A percentile compares a stretch with the other conserved stretches of the same genome.
Evolutionary conservation across 2,888 invertebrate genomes (phyloP).

Genomic region (Eupeodes latifasciatus): DNA sequence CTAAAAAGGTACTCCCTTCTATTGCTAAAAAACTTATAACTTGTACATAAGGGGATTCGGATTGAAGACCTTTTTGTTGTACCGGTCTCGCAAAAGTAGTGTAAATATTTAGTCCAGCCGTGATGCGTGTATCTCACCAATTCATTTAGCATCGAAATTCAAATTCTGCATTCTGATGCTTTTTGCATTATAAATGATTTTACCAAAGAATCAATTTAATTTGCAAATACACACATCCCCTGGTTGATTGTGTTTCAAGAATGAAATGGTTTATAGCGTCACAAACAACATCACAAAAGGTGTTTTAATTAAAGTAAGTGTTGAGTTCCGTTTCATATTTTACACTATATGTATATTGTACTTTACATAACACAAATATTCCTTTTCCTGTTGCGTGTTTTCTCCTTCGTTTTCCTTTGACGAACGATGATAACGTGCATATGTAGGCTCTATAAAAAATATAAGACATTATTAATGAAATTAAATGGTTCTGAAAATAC

Average conservation of each 20-base stretch:
- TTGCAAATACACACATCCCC: slow-evolving; percentile 37
- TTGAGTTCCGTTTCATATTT: neutral
- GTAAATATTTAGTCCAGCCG: neutral
- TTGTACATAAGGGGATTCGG: too few species aligned
- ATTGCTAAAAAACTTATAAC: too few species aligned
- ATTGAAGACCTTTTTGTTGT: too few species aligned
- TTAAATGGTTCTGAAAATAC: slow-evolving; percentile 13
- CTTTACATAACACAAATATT: neutral
- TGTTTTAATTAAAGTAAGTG: slow-evolving; percentile 35
- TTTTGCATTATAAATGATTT: slow-evolving; percentile 21
- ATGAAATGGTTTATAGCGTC: slow-evolving; percentile 28
- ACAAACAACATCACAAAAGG: slow-evolving; percentile 32
- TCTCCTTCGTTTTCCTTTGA: neutral
- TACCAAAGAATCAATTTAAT: slow-evolving; percentile 38
- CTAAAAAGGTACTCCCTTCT: too few species aligned
- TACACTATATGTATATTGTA: neutral
- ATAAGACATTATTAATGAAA: slow-evolving; percentile 27
- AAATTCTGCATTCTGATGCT: neutral
- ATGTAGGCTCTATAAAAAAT: neutral
- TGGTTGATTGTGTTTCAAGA: slow-evolving; percentile 23
- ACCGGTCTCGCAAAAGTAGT: too few species aligned
- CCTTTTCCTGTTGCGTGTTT: slow-evolving; percentile 8
- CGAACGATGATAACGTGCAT: neutral
- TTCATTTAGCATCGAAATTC: neutral
- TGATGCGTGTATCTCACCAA: neutral